These are phyloP conservation scores for Magallana gigas DNA, from an alignment of 1,140 invertebrate genomes.

Conservation along the genomic window DNA sequence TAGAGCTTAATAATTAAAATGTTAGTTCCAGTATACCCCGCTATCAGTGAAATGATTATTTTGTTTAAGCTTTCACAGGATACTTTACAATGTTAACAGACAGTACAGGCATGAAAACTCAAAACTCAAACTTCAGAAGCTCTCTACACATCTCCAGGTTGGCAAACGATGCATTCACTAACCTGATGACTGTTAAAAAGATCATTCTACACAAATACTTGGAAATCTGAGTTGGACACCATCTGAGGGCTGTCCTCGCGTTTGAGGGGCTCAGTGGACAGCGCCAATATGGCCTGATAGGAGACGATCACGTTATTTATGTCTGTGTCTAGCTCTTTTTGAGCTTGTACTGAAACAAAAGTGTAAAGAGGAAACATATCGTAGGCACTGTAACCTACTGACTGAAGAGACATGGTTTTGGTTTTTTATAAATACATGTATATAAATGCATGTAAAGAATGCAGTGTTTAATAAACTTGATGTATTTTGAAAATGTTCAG, in stretches of 20 bases:
- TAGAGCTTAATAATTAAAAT: too few species aligned
- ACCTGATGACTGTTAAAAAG: neutral
- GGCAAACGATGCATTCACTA: conserved; percentile 19
- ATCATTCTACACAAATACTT: conserved; percentile 22
- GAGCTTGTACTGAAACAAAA: conserved; percentile 34
- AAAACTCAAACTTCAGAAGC: neutral
- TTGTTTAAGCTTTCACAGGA: neutral
- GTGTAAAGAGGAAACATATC: conserved; percentile 29
- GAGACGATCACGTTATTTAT: conserved; percentile 70
- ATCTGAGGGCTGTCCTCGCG: neutral
- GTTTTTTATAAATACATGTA: too few species aligned
- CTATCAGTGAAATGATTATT: too few species aligned
- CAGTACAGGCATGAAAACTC: neutral
- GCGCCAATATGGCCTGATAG: conserved; percentile 65
- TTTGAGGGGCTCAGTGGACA: conserved; percentile 62
- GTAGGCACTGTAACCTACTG: neutral
- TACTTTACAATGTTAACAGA: conserved; percentile 25
- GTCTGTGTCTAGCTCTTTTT: conserved; percentile 48
- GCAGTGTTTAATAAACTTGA: too few species aligned
- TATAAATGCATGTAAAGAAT: too few species aligned
- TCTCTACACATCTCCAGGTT: neutral
- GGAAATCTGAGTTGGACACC: conserved; percentile 24
- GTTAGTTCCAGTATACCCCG: neutral
- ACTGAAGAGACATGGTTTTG: too few species aligned
- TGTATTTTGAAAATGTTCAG: too few species aligned